These are phyloP conservation scores for Semaprochilodus insignis DNA, from an alignment of 2,797 vertebrate genomes.

Conservation along the genomic window DNA sequence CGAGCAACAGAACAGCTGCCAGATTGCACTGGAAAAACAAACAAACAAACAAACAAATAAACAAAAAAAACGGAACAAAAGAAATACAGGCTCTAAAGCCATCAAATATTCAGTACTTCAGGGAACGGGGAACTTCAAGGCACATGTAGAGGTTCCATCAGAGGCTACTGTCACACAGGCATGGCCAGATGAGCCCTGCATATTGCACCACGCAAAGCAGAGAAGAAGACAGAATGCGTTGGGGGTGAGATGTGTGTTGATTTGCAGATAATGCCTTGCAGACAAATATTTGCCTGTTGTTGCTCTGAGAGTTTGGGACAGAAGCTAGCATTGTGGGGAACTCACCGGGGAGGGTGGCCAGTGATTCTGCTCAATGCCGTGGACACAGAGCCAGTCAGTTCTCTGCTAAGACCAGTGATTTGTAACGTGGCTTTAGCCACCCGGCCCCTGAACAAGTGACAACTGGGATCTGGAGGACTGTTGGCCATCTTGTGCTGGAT, in stretches of 20 bases:
- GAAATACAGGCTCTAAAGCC: constrained; percentile 41
- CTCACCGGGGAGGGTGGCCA: background rate
- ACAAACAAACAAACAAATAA: constrained; percentile 7
- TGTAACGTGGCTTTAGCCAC: background rate
- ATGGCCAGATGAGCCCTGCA: constrained; percentile 23
- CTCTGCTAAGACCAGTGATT: constrained; percentile 27
- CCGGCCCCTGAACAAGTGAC: constrained; percentile 1
- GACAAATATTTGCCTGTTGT: constrained; percentile 43
- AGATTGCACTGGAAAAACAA: constrained; percentile 34
- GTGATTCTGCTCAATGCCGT: background rate
- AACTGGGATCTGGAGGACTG: background rate
- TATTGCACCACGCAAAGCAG: background rate
- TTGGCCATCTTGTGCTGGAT: constrained; percentile 6
- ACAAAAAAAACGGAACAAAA: constrained; percentile 18
- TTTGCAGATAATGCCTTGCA: constrained; percentile 36
- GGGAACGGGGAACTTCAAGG: constrained; percentile 48
- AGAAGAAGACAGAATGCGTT: constrained; percentile 14
- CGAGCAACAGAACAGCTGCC: constrained; percentile 52
- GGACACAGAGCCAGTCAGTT: constrained; percentile 6
- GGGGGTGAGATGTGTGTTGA: constrained; percentile 15
- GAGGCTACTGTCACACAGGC: constrained; percentile 28
- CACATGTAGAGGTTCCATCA: constrained; percentile 46
- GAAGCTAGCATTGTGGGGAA: background rate
- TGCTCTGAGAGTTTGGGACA: constrained; percentile 19
- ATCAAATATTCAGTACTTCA: constrained; percentile 59